Conservation (phyloP, 2,888 invertebrate genomes). For the Phymatocera aterrima region DNA sequence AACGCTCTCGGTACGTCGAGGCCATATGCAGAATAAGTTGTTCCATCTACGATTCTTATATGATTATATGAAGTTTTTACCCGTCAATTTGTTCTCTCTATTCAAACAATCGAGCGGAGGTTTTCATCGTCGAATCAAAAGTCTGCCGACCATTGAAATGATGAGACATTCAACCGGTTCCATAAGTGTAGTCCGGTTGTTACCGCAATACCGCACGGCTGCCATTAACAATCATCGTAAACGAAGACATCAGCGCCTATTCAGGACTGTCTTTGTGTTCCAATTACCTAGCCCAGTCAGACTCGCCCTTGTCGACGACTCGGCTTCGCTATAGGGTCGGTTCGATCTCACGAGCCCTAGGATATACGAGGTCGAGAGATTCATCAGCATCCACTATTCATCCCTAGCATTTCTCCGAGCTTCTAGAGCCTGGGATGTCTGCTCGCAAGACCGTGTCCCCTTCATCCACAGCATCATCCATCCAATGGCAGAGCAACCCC, state of each 20-base stretch:
- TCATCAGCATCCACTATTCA: conserved; percentile 37
- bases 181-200: not conserved
- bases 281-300: conserved; percentile 54
- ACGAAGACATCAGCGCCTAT: conserved; percentile 53
- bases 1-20: not conserved
- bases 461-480: conserved; percentile 24
- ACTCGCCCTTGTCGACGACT: conserved; percentile 50
- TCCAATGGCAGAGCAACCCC: conserved; percentile 20
- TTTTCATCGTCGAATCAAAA: not conserved
- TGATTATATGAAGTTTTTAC: not conserved
- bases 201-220: not conserved
- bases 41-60: not conserved
- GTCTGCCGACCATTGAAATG: not conserved
- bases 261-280: conserved; percentile 55
- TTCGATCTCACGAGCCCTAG: conserved; percentile 26
- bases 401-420: not conserved
- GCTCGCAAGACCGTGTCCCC: conserved; percentile 26
- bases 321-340: conserved; percentile 47
- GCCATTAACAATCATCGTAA: conserved; percentile 53
- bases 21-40: not conserved
- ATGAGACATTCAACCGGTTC: not conserved
- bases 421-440: not conserved
- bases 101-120: not conserved
- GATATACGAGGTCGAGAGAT: conserved; percentile 30
- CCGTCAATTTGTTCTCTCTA: not conserved